These are phyloP conservation scores for Peromyscus aztecus DNA, from an alignment of 2,797 vertebrate species.

Conservation along the genomic window DNA sequence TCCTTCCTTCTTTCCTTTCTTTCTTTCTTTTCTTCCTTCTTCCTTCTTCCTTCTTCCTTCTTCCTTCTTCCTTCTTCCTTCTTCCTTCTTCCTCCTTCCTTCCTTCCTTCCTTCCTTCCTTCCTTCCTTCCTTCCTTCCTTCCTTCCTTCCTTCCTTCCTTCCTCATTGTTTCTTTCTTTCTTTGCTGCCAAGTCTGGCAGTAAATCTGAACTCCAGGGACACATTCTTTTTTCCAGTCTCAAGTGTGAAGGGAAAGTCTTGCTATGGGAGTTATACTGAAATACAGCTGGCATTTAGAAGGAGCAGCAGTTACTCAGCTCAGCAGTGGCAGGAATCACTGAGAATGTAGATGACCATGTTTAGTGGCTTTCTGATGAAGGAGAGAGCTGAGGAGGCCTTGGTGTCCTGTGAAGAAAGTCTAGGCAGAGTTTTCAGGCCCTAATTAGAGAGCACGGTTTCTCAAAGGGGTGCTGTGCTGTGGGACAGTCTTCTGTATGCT, in stretches of 20 bases:
- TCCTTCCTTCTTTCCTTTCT: not conserved
- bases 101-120: too few species aligned
- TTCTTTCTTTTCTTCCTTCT: not conserved
- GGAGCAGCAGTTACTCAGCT: not conserved
- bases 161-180: not conserved
- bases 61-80: too few species aligned
- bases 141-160: not conserved
- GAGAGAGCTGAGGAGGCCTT: not conserved
- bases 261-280: constrained; percentile 30
- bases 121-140: not conserved
- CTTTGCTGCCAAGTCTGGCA: not conserved
- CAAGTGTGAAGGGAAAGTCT: not conserved
- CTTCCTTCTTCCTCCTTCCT: not conserved
- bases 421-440: not conserved
- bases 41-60: not conserved
- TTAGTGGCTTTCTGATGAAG: too few species aligned
- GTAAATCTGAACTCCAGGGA: not conserved
- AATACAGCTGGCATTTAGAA: constrained; percentile 24
- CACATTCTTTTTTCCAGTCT: constrained; percentile 15
- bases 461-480: not conserved
- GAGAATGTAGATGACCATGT: not conserved
- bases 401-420: rapidly evolving
- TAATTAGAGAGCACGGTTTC: not conserved
- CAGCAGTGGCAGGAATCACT: not conserved
- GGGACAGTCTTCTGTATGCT: too few species aligned